Evolutionary conservation across 2,113 vertebrate species (phyloP).

Genomic region (Emydura subglobosa): DNA sequence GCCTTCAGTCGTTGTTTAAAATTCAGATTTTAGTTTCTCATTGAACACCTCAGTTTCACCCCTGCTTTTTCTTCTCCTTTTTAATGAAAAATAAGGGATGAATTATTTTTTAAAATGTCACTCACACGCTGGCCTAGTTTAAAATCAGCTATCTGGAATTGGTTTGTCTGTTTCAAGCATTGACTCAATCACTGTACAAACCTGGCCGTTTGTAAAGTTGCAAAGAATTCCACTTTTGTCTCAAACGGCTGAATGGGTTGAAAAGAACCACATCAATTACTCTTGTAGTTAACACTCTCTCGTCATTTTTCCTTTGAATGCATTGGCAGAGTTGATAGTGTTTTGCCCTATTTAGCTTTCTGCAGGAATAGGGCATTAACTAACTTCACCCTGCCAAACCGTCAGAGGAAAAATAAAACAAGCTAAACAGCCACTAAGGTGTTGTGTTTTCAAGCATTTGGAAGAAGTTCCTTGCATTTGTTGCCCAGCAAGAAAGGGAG

Average conservation of each 20-base stretch:
- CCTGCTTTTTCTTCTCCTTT: background rate
- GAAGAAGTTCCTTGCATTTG: background rate
- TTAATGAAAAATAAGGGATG: background rate
- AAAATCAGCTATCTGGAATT: background rate
- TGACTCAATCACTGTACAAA: background rate
- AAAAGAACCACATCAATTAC: background rate
- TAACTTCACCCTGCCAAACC: background rate
- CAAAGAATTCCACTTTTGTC: background rate
- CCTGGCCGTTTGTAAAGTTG: rapidly evolving
- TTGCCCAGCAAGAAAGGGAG: background rate
- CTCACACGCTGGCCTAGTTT: background rate
- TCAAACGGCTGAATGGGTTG: background rate
- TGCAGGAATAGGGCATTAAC: background rate
- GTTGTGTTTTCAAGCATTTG: background rate
- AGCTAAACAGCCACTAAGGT: rapidly evolving
- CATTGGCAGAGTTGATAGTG: background rate
- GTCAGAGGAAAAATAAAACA: background rate
- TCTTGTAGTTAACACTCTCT: background rate
- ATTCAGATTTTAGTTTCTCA: background rate
- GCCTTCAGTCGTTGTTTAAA: background rate
- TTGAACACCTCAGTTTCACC: background rate
- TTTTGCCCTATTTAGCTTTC: rapidly evolving
- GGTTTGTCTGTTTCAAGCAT: background rate
- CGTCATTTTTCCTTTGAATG: background rate
- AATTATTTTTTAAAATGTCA: background rate